Evolutionary conservation across 2,797 vertebrate genomes (phyloP), one percentile per base, ranked within the genome.

Genomic region (Helarctos malayanus): DNA sequence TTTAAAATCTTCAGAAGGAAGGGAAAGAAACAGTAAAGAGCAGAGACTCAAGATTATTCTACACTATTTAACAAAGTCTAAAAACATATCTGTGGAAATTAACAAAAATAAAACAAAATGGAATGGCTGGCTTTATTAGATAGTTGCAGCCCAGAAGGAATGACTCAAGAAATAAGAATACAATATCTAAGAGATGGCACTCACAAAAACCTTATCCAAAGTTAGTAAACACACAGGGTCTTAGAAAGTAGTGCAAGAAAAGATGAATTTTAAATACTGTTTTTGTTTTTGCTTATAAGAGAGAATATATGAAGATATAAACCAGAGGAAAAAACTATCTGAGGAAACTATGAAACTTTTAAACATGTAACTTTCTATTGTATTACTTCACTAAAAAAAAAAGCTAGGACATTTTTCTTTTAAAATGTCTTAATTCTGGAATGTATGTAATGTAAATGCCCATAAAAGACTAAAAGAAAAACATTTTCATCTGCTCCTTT

Each of bases 1-100:
- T 69, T 86, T 45, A 92, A 93, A 95, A 87, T 56, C 83, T 63
- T 95, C 18, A 75, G 93, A 93, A 86, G 15, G 5, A 61, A 61
- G 32, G 6, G 8, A 71, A 84, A 81, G 9, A 32, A 68, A 35
- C 21, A 89, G n/a, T 18, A 57, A 71, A 87, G 21, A 79, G 45
- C 5, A 92, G 52, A 79, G 19, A 65, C 7, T 73, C 7, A 75
- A 75, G 16, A 56, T 9, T 54, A 45, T 5, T 41, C 25, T 56
- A 75, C 1, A 69, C 12, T 75, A 25, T 15, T 61, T 76, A 35
- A 87, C 7, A 49, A 79, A 78, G 47, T 38, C 61, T 71, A 41
- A 11, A 85, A 63, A 73, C 23, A 65, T 21, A 52, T 5, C 21
- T 35, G 14, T 29, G 27, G 27, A 92, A 83, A 87, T 82, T 85